Base-by-base conservation (phyloP, 92 coral and sea anemone genomes). In the Actinostola sp. region DNA sequence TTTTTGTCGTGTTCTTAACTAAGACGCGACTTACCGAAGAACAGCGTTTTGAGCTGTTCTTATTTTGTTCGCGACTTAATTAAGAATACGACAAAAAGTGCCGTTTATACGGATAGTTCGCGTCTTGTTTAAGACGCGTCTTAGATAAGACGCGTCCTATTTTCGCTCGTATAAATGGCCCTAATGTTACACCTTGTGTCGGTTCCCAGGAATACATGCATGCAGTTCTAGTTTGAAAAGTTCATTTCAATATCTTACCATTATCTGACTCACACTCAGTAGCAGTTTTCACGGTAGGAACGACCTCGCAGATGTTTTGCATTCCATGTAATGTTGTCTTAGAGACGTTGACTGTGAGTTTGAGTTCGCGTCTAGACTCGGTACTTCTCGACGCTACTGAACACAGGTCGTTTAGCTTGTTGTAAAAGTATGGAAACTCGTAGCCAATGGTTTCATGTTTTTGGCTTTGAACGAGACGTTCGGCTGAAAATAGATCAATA, bases 351-450 rank as follows among this genome's bases (percentile, higher is more conserved):
- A 68, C 33, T 8, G 62, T 68, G 1, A 68, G 20, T 16, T 20
- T 24, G 31, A 68, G 27, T 33, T 35, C 32, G n/a, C 34, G 21
- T 2, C 36, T 39, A 16, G 27, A 20, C 13, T 68, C 49, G 8
- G 35, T 55, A 4, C 23, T 24, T 16, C n/a, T 68, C 36, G 48
- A 50, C 16, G 74, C 74, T 0, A 41, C 12, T 8, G 61, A 3
- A 33, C 74, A 68, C 30, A 68, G 49, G 32, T 68, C 74, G 31
- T 34, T 51, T 0, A 68, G 74, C 34, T 51, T 68, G 62, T 19
- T 50, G 8, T 30, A 68, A 49, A 52, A 41, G 26, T 68, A 52
- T 9, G 74, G 62, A 35, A 68, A 68, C 23, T 68, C 61, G 28
- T 36, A 25, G 14, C 62, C 54, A 19, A 51, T 35, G 32, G 45